phyloP scores from a whole-genome alignment of 1,140 invertebrate species.

The Cotesia glomerata region DNA sequence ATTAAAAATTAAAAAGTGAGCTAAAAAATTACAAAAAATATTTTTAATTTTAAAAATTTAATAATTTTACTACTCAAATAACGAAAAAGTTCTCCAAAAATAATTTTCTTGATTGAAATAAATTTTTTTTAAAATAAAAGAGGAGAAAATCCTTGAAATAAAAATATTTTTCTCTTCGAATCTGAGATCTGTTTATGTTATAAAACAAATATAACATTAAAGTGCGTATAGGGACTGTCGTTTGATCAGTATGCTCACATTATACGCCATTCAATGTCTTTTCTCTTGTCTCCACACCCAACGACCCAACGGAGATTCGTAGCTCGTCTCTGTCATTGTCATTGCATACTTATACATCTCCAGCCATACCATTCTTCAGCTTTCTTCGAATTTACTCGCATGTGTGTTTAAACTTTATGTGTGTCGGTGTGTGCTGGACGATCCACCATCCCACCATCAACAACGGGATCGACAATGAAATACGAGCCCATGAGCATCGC shows the following conservation, averaged over 20 bases:
- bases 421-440: background rate
- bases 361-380: background rate
- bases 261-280: conserved; percentile 16
- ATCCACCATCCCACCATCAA: conserved; percentile 21
- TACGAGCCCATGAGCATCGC: conserved; percentile 21
- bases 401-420: too few relatives aligned
- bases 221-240: background rate
- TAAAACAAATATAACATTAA: background rate
- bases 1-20: too few relatives aligned
- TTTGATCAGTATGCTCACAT: background rate
- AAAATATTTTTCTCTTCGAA: too few relatives aligned
- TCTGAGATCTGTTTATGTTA: background rate
- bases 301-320: background rate
- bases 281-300: conserved; percentile 1
- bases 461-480: conserved; percentile 22
- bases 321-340: background rate
- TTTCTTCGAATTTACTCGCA: background rate
- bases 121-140: too few relatives aligned
- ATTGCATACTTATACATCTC: background rate
- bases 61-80: too few relatives aligned
- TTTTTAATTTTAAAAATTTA: too few relatives aligned
- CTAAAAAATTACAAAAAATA: too few relatives aligned
- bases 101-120: too few relatives aligned
- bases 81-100: too few relatives aligned
- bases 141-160: too few relatives aligned